Base-by-base conservation (phyloP, 1,140 invertebrate genomes). In the Aleiodes sp. region DNA sequence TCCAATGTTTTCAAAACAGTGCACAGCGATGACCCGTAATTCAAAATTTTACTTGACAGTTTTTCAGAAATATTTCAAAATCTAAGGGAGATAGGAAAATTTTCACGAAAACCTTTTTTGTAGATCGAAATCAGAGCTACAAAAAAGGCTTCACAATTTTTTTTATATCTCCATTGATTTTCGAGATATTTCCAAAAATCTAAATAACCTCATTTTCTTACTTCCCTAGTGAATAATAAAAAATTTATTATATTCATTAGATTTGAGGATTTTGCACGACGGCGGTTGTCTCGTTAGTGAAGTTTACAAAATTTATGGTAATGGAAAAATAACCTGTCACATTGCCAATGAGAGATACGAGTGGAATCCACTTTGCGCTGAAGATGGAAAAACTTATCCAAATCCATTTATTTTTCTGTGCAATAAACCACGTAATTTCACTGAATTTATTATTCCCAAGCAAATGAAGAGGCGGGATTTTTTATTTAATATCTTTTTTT, bases 331-430 rank as follows among this genome's bases (percentile, higher is more conserved):
- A 9, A 59, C 76, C 1, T 84, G 82, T 63, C 56, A 74, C n/a
- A 67, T 81, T 31, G 74, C 80, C 12, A 75, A 70, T 21, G 69
- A 65, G 26, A 75, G 74, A 26, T 79, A 78, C 62, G 81, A 85
- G 59, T 81, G 78, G 78, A 83, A 82, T 73, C 82, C 82, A 0
- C 70, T 82, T 7, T 82, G 82, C 52, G 81, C 75, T 9, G 62
- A 69, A 6, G 78, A 83, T 64, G 76, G 76, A 37, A 43, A 75
- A 14, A 81, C 81, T 0, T 81, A 83, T 70, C 56, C 72, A 8
- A 84, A 83, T 69, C 80, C 81, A n/a, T 84, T 78, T 24, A 35
- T 81, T 2, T 79, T 82, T 74, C 72, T 81, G 2, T 82, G 78
- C 63, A 72, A 75, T 28, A 64, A 69, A 7, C 73, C 80, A 46